These are phyloP conservation scores for Aspidiotus destructor DNA, from an alignment of 2,888 invertebrate genomes.

Conservation along the genomic window DNA sequence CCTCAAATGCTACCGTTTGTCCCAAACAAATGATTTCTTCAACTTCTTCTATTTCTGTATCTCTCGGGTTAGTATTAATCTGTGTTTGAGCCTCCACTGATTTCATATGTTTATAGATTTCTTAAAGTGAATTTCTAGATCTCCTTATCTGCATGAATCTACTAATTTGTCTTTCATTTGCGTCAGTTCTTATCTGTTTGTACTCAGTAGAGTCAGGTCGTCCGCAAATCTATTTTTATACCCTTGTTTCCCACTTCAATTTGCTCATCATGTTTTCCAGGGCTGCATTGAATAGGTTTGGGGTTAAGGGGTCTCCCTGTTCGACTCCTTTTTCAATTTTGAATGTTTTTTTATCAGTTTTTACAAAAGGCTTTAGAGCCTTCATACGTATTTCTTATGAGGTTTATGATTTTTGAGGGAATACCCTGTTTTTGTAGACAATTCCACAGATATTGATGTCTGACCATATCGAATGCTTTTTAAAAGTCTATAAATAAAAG, in stretches of 20 bases:
- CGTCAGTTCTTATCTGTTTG: too few relatives aligned
- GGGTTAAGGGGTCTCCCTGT: not conserved
- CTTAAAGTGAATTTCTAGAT: too few relatives aligned
- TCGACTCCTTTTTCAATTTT: not conserved
- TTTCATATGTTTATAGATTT: too few relatives aligned
- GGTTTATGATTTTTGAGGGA: not conserved
- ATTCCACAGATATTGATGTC: not conserved
- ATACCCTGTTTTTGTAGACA: not conserved
- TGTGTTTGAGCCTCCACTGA: too few relatives aligned
- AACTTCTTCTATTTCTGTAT: too few relatives aligned
- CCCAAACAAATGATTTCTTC: too few relatives aligned
- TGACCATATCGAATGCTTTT: not conserved
- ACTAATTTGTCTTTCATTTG: too few relatives aligned
- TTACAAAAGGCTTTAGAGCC: not conserved
- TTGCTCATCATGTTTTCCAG: not conserved
- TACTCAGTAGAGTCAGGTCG: not conserved
- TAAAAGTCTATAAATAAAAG: not conserved
- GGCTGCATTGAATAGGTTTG: not conserved
- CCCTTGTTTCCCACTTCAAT: not conserved
- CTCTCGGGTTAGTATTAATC: too few relatives aligned
- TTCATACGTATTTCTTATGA: not conserved
- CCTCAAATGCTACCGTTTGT: too few relatives aligned
- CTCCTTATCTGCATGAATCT: too few relatives aligned
- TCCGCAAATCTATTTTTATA: not conserved
- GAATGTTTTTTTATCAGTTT: not conserved